Conservation (phyloP, 2,888 invertebrate genomes). For the Rotaria socialis region DNA sequence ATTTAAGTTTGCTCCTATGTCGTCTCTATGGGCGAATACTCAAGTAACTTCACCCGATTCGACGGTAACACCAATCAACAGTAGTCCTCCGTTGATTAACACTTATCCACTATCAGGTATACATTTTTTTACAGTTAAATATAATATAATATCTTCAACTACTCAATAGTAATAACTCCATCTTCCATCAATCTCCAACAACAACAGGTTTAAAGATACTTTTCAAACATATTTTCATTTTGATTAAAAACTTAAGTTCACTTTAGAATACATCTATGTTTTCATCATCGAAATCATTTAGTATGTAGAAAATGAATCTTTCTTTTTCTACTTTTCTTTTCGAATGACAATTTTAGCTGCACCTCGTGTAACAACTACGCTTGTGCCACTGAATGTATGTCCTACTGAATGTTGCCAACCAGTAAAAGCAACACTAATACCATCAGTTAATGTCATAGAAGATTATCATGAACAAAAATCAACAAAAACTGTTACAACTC, state of each 20-base stretch:
- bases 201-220: background rate
- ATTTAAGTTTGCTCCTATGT: background rate
- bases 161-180: background rate
- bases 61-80: background rate
- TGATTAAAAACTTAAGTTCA: background rate
- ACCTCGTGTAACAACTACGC: background rate
- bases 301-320: background rate
- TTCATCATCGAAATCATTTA: background rate
- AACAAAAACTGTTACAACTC: background rate
- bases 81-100: background rate
- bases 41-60: background rate
- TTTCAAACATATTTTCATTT: background rate
- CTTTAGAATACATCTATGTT: background rate
- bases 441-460: background rate
- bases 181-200: background rate
- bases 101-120: background rate
- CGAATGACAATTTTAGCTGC: background rate
- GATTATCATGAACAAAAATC: background rate
- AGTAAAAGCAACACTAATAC: background rate
- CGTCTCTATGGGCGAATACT: background rate
- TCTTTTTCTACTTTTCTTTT: background rate
- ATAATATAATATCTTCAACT: background rate
- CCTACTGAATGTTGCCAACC: background rate
- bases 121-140: background rate
- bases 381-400: background rate